phyloP scores from a whole-genome alignment of 2,888 invertebrate genomes.

The Cylindroiulus punctatus region DNA sequence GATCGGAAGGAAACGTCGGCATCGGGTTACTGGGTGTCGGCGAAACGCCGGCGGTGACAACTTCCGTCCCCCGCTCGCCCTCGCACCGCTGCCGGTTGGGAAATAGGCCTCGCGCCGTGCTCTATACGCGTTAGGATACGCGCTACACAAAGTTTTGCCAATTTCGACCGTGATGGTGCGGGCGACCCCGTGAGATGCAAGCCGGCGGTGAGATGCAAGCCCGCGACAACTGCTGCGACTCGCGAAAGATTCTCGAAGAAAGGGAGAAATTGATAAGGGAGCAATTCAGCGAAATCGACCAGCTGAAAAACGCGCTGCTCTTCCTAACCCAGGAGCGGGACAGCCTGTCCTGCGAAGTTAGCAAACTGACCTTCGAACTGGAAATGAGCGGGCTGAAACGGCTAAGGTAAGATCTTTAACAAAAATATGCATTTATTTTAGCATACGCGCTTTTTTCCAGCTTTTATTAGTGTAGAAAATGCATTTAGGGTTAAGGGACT shows the following conservation, averaged over 20 bases:
- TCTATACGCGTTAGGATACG: neutral
- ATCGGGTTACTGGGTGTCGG: neutral
- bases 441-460: neutral
- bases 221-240: neutral
- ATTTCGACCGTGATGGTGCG: neutral
- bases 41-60: neutral
- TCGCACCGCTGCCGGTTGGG: neutral
- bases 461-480: neutral
- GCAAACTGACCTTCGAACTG: slow-evolving; percentile 60
- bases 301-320: slow-evolving; percentile 53
- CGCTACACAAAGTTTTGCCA: neutral
- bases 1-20: slow-evolving; percentile 4
- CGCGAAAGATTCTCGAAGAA: slow-evolving; percentile 49
- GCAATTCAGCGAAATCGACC: slow-evolving; percentile 55
- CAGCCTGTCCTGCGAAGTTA: slow-evolving; percentile 60
- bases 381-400: slow-evolving; percentile 60
- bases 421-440: neutral
- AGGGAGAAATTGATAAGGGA: slow-evolving; percentile 56
- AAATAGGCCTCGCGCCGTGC: neutral
- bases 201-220: neutral
- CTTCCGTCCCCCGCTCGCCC: slow-evolving; percentile 19
- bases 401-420: slow-evolving; percentile 53
- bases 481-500: no score
- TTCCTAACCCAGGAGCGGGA: slow-evolving; percentile 60
- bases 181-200: no score